Evolutionary conservation across 2,888 invertebrate genomes (phyloP), one percentile per base, ranked within the genome.

Genomic region (Lydus trimaculatus): DNA sequence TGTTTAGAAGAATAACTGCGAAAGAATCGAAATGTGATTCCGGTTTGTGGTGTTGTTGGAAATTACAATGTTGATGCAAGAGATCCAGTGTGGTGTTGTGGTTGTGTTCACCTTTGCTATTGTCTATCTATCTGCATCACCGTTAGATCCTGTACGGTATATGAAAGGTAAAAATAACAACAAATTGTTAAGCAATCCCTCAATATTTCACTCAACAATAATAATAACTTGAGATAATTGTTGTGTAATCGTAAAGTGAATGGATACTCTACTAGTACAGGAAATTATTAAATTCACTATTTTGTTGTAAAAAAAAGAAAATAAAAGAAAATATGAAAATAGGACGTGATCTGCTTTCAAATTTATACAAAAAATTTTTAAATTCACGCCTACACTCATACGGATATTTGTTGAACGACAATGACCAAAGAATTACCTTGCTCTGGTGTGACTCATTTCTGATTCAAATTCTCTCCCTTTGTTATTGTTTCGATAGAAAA

Each of bases 61-160:
- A 71, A 68, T 75, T 76, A 80, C 79, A 77, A 81, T 79, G 79
- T 75, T 77, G 72, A 73, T 76, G 73, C 77, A 75, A 73, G 73
- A 73, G 72, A 72, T 76, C 69, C 69, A 76, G 76, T 78, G 73
- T 68, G 73, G 80, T 81, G 78, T 73, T 74, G 77, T 81, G 74
- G 67, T 76, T 66, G 79, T 81, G 78, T 72, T 78, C 75, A 75
- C 78, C 75, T 78, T 73, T 72, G 71, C 77, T 67, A 63, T 71
- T 74, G 75, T 74, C 63, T 76, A 75, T 76, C 75, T 79, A 73
- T 76, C 75, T 67, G 76, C 79, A 71, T 77, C 80, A 73, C 81
- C 81, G 76, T 79, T 81, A 76, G 80, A 81, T 77, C 80, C 81
- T 71, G 76, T 78, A 64, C 78, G 73, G 60, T 74, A 79, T 69